These are phyloP conservation scores for Cynoglossus semilaevis DNA, from an alignment of 2,113 vertebrate species.

Conservation along the genomic window DNA sequence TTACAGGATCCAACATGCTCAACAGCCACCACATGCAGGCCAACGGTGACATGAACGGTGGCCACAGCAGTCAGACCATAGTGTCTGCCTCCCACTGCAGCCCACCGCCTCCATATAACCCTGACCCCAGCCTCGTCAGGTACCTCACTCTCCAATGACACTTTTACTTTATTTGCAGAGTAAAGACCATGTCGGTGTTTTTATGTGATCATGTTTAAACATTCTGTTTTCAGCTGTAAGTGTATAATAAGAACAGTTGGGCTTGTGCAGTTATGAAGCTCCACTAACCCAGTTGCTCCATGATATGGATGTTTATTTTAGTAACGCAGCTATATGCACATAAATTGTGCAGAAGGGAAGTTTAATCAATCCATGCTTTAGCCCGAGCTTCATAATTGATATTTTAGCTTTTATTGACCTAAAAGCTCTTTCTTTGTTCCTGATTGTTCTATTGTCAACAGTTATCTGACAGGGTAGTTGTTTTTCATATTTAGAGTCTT, in stretches of 20 bases:
- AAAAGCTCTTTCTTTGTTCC: too few species aligned
- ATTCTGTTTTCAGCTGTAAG: constrained; percentile 31
- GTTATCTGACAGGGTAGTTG: too few species aligned
- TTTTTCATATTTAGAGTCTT: too few species aligned
- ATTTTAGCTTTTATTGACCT: too few species aligned
- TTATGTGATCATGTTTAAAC: constrained; percentile 19
- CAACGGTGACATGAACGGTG: constrained; percentile 90
- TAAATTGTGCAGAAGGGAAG: too few species aligned
- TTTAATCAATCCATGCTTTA: too few species aligned
- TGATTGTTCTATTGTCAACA: too few species aligned
- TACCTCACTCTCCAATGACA: constrained; percentile 84
- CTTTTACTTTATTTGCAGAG: constrained; percentile 49
- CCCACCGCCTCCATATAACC: constrained; percentile 93
- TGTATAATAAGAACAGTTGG: constrained; percentile 36
- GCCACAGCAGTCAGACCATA: constrained; percentile 87
- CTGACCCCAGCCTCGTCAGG: constrained; percentile 97
- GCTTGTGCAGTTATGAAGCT: constrained; percentile 27
- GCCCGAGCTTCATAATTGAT: too few species aligned
- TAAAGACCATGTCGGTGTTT: constrained; percentile 30
- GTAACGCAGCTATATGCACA: not conserved
- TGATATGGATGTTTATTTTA: constrained; percentile 7
- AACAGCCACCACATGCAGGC: constrained; percentile 86
- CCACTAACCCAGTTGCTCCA: constrained; percentile 13
- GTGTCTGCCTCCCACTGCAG: constrained; percentile 92
- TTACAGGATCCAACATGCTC: constrained; percentile 83